A percentile compares a stretch with the other conserved stretches of the same genome.
These are phyloP conservation scores for Furcifer pardalis DNA, from an alignment of 2,797 vertebrate species.

Conservation along the genomic window DNA sequence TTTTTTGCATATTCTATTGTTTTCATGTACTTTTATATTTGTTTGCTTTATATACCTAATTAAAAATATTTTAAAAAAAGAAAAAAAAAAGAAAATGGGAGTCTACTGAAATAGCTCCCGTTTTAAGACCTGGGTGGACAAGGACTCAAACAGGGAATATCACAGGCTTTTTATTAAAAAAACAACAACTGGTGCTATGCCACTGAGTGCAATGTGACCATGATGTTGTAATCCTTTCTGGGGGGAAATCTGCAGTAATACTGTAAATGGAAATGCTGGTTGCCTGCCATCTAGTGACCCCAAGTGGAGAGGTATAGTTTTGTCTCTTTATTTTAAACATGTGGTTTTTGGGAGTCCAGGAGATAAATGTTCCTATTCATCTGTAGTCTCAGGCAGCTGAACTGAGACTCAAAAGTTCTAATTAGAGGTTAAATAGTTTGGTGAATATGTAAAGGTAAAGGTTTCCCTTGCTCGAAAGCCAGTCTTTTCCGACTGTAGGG, in stretches of 20 bases:
- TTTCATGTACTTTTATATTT: too few species aligned
- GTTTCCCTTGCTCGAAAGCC: too few species aligned
- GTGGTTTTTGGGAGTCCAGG: neutral
- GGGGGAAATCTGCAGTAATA: neutral
- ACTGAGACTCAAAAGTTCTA: neutral
- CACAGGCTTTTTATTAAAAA: neutral
- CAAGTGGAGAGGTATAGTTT: neutral
- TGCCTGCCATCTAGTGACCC: slow-evolving; percentile 23
- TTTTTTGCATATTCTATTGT: too few species aligned
- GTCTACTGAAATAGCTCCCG: neutral
- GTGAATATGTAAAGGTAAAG: too few species aligned
- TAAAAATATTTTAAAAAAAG: too few species aligned
- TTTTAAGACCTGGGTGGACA: neutral
- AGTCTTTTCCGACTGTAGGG: too few species aligned
- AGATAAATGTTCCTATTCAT: too few species aligned
- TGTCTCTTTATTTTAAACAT: neutral
- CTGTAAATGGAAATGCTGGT: neutral
- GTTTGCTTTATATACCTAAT: too few species aligned
- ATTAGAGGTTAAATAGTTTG: neutral
- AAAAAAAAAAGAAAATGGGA: neutral
- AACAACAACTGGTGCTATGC: neutral
- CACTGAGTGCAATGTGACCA: neutral
- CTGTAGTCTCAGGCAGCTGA: neutral
- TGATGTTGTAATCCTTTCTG: neutral
- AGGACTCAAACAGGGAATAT: neutral